Evolutionary conservation across 2,113 vertebrate genomes (phyloP).

Genomic region (Gallinago undulata): DNA sequence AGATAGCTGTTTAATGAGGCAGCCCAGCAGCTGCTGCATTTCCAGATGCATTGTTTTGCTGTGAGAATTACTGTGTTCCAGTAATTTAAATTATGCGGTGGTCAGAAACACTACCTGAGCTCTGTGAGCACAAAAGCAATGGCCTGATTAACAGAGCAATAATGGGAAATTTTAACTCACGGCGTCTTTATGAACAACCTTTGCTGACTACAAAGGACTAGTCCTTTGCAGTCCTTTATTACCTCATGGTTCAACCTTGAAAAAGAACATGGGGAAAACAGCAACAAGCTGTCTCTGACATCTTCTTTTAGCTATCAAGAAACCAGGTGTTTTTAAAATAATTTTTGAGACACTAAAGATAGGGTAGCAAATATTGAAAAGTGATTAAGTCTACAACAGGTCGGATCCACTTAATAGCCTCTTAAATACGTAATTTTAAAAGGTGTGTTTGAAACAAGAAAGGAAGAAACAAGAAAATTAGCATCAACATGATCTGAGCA

Average conservation of each 20-base stretch:
- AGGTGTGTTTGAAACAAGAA: neutral
- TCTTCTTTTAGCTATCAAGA: neutral
- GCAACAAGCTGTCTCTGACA: neutral
- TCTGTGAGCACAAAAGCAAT: neutral
- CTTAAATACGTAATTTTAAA: neutral
- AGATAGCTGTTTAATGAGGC: neutral
- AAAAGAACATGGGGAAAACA: neutral
- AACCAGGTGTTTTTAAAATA: neutral
- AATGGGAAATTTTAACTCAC: neutral
- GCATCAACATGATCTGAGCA: neutral
- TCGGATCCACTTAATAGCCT: neutral
- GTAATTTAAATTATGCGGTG: neutral
- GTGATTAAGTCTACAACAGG: neutral
- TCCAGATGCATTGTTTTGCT: neutral
- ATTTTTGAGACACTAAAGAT: neutral
- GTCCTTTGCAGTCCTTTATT: neutral
- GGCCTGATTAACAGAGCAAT: neutral
- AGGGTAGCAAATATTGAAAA: neutral
- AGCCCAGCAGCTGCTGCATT: neutral
- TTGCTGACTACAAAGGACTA: neutral
- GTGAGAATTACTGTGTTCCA: neutral
- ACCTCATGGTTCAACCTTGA: neutral
- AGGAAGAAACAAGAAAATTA: slow-evolving; percentile 50
- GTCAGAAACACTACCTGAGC: neutral
- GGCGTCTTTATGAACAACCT: neutral